phyloP scores from a whole-genome alignment of 2,888 invertebrate genomes.

The Ecliptopera silaceata region DNA sequence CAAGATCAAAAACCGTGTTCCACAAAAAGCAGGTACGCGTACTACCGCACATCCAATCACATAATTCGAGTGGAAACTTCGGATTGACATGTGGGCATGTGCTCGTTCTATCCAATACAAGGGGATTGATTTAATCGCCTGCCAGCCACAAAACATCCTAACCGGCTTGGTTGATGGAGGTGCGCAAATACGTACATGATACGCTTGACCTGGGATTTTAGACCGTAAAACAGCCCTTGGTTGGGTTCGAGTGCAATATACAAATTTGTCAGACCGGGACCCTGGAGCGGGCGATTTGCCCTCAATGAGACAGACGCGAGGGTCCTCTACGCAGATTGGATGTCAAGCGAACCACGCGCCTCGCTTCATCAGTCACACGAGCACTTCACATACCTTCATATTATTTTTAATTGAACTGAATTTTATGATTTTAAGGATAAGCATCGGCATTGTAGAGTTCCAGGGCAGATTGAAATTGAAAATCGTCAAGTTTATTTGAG shows the following conservation, averaged over 20 bases:
- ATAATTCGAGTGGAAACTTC: slow-evolving; percentile 32
- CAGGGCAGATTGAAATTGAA: too few relatives aligned
- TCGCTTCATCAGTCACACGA: slow-evolving; percentile 42
- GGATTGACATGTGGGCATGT: slow-evolving; percentile 34
- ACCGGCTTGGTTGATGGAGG: slow-evolving; percentile 33
- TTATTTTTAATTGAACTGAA: neutral
- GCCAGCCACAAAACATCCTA: slow-evolving; percentile 37
- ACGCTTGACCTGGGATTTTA: slow-evolving; percentile 35
- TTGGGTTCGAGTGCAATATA: slow-evolving; percentile 32
- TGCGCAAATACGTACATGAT: slow-evolving; percentile 22
- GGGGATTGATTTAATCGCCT: slow-evolving; percentile 41
- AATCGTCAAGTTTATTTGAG: too few relatives aligned
- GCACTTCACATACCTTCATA: slow-evolving; percentile 5
- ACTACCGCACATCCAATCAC: slow-evolving; percentile 28
- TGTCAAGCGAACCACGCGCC: slow-evolving; percentile 56
- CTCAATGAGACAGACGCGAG: slow-evolving; percentile 68
- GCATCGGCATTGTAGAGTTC: too few relatives aligned
- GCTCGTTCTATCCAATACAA: slow-evolving; percentile 32
- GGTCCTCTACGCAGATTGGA: slow-evolving; percentile 70
- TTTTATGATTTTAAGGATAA: neutral
- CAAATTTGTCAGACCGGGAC: slow-evolving; percentile 43
- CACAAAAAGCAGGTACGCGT: slow-evolving; percentile 12
- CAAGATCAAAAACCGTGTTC: slow-evolving; percentile 21
- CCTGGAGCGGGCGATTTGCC: slow-evolving; percentile 58
- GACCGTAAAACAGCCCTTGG: slow-evolving; percentile 38